phyloP scores from a whole-genome alignment of 2,113 vertebrate genomes.

The Aldabrachelys gigantea region DNA sequence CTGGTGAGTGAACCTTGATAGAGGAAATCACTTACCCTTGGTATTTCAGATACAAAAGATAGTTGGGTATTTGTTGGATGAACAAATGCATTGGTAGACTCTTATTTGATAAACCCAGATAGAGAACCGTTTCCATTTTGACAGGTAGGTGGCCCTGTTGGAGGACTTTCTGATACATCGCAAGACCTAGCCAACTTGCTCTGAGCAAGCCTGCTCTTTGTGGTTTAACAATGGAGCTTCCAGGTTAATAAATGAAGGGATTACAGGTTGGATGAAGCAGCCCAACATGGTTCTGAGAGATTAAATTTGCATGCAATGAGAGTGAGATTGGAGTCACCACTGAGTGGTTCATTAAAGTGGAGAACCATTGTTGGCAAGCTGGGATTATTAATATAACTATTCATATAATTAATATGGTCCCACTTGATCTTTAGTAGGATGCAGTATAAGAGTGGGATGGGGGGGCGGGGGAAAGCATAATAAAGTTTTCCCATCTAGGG shows the following conservation, averaged over 20 bases:
- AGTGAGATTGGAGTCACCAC: not conserved
- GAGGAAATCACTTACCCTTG: not conserved
- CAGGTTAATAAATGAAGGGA: not conserved
- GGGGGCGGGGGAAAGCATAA: too few species aligned
- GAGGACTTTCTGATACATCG: too few species aligned
- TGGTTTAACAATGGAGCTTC: not conserved
- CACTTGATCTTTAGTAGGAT: too few species aligned
- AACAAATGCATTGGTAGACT: not conserved
- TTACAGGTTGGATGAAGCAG: not conserved
- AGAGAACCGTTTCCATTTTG: not conserved
- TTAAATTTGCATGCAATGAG: not conserved
- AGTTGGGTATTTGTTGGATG: not conserved
- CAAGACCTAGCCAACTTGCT: too few species aligned
- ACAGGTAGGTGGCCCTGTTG: too few species aligned
- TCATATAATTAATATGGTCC: too few species aligned
- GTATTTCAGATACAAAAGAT: not conserved
- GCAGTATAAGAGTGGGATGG: too few species aligned
- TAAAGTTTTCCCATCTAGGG: too few species aligned
- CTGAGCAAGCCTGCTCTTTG: too few species aligned
- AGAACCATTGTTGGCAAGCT: too few species aligned
- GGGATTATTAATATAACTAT: too few species aligned
- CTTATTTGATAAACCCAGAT: not conserved
- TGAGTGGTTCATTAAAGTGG: too few species aligned
- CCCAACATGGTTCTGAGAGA: not conserved
- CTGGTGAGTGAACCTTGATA: not conserved